These are phyloP conservation scores for Marasmarcha lunaedactyla DNA, from an alignment of 2,888 invertebrate genomes.

Conservation along the genomic window DNA sequence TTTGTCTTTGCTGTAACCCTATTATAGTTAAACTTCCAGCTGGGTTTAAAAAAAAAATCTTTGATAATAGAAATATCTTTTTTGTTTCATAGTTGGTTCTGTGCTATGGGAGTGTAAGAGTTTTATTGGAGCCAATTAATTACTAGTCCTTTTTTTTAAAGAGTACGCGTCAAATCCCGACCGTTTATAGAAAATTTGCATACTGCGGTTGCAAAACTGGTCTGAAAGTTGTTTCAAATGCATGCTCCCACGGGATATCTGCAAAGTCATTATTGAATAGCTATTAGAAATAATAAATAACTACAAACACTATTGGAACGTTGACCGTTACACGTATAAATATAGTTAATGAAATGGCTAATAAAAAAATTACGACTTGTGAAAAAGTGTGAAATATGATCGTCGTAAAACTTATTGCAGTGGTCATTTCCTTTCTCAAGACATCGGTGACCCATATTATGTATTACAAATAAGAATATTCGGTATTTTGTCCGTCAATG, in stretches of 20 bases:
- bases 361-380: constrained; percentile 3
- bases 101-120: too few relatives aligned
- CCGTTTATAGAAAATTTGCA: constrained; percentile 14
- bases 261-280: constrained; percentile 13
- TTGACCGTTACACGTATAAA: too few relatives aligned
- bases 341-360: too few relatives aligned
- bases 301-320: too few relatives aligned
- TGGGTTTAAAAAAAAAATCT: too few relatives aligned
- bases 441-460: constrained; percentile 51
- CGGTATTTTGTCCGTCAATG: constrained; percentile 43
- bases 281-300: too few relatives aligned
- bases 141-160: too few relatives aligned
- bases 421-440: constrained; percentile 56
- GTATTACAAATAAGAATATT: constrained; percentile 34
- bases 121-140: too few relatives aligned
- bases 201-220: constrained; percentile 42
- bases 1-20: constrained; percentile 22
- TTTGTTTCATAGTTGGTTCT: too few relatives aligned
- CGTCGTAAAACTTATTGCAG: background rate
- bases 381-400: too few relatives aligned
- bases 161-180: constrained; percentile 22
- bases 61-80: too few relatives aligned
- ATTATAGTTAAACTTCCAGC: too few relatives aligned
- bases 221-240: constrained; percentile 31
- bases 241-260: constrained; percentile 9